Percentiles rank a stretch among this genome's conserved stretches.
phyloP scores from a whole-genome alignment of 2,797 vertebrate genomes.

The Lithobates sylvaticus region DNA sequence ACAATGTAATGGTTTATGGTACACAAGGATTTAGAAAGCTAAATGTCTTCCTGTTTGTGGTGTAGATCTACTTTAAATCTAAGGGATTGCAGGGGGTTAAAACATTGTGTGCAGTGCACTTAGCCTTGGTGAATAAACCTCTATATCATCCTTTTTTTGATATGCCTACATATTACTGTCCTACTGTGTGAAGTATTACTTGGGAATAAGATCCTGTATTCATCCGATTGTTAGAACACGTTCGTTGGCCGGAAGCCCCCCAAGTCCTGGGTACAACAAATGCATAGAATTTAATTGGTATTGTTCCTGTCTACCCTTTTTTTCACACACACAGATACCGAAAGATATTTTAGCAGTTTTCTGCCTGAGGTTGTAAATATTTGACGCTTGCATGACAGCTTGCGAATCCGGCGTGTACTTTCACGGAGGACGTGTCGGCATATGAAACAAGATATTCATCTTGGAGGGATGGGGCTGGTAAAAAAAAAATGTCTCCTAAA shows the following conservation, averaged over 20 bases:
- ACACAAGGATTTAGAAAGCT: too few species aligned
- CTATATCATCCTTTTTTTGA: too few species aligned
- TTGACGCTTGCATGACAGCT: constrained; percentile 16
- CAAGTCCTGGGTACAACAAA: neutral
- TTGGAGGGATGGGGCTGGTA: constrained; percentile 6
- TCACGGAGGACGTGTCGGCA: constrained; percentile 21
- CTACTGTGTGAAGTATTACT: too few species aligned
- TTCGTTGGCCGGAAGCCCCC: neutral
- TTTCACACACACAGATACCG: neutral
- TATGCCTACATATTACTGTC: too few species aligned
- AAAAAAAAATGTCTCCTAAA: constrained; percentile 25
- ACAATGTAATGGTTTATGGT: too few species aligned
- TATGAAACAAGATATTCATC: constrained; percentile 32
- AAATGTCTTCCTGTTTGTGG: too few species aligned
- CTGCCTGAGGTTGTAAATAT: constrained; percentile 23
- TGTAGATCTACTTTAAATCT: too few species aligned
- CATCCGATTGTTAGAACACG: neutral
- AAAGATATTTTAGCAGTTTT: constrained; percentile 8
- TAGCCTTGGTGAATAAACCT: too few species aligned
- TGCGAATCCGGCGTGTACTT: constrained; percentile 1
- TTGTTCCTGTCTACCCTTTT: neutral
- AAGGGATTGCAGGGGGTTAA: too few species aligned
- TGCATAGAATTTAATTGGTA: neutral
- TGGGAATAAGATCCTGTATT: neutral
- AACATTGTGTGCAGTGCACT: too few species aligned